These are phyloP conservation scores for Acheta domesticus DNA, from an alignment of 2,888 invertebrate genomes.

Conservation along the genomic window DNA sequence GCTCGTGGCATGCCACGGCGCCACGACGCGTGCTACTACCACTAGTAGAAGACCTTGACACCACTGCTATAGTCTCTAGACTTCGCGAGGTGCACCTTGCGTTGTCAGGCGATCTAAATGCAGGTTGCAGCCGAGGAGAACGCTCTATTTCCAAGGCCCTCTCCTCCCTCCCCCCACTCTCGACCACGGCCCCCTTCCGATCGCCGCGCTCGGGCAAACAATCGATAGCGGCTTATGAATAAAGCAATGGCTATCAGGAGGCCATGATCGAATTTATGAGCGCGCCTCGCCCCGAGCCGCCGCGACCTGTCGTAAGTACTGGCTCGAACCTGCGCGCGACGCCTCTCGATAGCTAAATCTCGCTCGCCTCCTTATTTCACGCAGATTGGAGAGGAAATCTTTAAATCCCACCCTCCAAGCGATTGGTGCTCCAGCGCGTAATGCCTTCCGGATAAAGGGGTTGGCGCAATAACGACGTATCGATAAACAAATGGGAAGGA, in stretches of 20 bases:
- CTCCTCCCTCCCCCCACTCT: not conserved
- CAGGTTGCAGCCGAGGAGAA: no score
- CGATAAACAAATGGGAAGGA: not conserved
- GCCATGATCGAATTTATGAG: slow-evolving; percentile 7
- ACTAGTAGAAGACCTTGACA: no score
- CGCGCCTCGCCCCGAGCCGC: not conserved
- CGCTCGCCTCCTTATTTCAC: slow-evolving; percentile 5
- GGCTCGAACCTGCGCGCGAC: not conserved
- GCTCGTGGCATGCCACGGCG: no score
- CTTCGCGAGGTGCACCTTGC: no score
- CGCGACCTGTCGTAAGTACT: not conserved
- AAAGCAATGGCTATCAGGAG: slow-evolving; percentile 18
- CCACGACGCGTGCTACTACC: no score
- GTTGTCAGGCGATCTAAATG: no score
- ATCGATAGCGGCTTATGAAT: slow-evolving; percentile 7
- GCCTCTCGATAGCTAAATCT: not conserved
- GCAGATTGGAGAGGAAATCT: slow-evolving; percentile 1
- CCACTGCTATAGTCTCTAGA: no score
- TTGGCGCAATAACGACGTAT: not conserved
- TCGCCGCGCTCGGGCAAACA: not conserved
- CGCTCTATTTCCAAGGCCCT: not conserved
- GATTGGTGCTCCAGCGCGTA: not conserved
- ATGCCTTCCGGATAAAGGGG: not conserved
- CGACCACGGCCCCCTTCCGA: no score
- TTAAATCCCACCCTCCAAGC: not conserved